These are phyloP conservation scores for Coptodon bakossiorum DNA, from an alignment of 2,113 vertebrate genomes.

Conservation along the genomic window DNA sequence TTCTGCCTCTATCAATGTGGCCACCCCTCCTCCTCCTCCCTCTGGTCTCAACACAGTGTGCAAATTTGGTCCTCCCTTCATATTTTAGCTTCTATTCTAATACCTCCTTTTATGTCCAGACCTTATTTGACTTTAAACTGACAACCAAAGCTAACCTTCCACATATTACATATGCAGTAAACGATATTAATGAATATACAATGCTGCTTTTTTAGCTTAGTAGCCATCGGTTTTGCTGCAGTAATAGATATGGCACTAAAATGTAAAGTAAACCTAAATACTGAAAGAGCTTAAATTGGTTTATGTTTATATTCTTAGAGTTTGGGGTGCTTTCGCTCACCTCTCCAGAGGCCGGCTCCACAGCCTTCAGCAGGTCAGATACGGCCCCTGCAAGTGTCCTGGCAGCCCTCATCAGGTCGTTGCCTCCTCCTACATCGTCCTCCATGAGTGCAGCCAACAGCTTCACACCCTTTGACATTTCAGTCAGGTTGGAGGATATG, in stretches of 20 bases:
- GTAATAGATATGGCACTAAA: not conserved
- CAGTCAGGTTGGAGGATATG: slow-evolving; percentile 97
- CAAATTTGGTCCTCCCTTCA: not conserved
- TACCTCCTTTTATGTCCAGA: not conserved
- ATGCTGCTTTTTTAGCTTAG: not conserved
- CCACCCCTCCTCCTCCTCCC: not conserved
- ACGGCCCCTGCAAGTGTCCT: slow-evolving; percentile 89
- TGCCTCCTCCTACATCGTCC: slow-evolving; percentile 91
- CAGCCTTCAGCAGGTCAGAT: slow-evolving; percentile 91
- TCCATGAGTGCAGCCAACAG: slow-evolving; percentile 95
- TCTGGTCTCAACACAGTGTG: not conserved
- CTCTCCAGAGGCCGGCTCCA: slow-evolving; percentile 94
- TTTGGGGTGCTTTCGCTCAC: slow-evolving; percentile 55
- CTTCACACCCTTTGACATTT: slow-evolving; percentile 99
- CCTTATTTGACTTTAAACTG: not conserved
- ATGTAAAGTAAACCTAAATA: not conserved
- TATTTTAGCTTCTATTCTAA: not conserved
- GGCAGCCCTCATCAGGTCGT: slow-evolving; percentile 89
- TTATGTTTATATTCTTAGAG: not conserved
- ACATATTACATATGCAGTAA: not conserved
- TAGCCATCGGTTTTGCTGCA: not conserved
- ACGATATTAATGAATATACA: not conserved
- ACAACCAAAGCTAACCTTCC: not conserved
- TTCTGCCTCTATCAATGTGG: not conserved
- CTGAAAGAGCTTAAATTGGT: not conserved